These are phyloP conservation scores for Mimachlamys varia DNA, from an alignment of 2,888 invertebrate genomes.

Conservation along the genomic window DNA sequence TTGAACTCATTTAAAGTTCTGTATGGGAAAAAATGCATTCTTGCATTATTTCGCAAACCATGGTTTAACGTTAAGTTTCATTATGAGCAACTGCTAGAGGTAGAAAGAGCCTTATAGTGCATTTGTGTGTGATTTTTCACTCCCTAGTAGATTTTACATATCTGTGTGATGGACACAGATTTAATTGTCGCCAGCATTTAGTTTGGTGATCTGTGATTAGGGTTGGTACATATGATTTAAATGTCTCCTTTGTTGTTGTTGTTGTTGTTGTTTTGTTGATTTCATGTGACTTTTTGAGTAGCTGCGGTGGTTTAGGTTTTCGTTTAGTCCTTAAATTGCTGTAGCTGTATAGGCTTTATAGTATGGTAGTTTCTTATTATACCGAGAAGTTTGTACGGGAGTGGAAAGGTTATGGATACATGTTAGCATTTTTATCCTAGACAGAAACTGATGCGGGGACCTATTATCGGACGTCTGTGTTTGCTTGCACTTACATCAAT, in stretches of 20 bases:
- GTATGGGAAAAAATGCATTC: not conserved
- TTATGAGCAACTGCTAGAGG: conserved; percentile 19
- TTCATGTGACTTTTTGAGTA: conserved; percentile 10
- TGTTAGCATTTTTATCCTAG: not conserved
- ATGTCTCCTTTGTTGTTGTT: not conserved
- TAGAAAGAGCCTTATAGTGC: not conserved
- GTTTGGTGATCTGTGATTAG: not conserved
- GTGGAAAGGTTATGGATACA: not conserved
- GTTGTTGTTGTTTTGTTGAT: not conserved
- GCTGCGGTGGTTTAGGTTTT: conserved; percentile 23
- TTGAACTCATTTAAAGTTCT: not conserved
- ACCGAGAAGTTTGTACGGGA: not conserved
- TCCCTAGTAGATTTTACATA: not conserved
- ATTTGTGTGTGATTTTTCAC: not conserved
- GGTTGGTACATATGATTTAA: conserved; percentile 32
- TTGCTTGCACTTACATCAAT: not conserved
- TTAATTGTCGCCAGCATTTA: not conserved
- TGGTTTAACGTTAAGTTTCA: not conserved
- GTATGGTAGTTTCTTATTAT: not conserved
- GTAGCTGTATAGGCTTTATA: conserved; percentile 32
- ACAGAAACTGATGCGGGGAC: not conserved
- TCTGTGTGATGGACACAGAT: not conserved
- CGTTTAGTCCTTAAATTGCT: not conserved
- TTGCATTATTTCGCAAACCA: conserved; percentile 7
- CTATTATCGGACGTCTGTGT: not conserved